Base-by-base conservation (phyloP, 2,888 invertebrate genomes). In the Amiota mariae region DNA sequence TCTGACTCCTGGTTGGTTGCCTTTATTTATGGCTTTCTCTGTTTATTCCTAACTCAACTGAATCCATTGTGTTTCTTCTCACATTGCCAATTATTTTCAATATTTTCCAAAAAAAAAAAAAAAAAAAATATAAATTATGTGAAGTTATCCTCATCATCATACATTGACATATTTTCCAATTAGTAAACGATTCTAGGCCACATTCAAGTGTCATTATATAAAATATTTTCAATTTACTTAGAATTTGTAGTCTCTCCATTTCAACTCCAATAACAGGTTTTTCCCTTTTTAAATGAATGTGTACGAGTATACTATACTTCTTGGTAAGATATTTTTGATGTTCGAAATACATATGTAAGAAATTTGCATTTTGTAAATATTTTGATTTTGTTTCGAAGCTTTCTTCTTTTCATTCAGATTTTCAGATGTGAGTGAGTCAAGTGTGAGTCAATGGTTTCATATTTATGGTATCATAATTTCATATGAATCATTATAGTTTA, bases 11-110 rank as follows among this genome's bases (percentile, higher is more conserved):
- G 54, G 13, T 3, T 6, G 12, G 8, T 36, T 20, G 11, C 24
- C 9, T 54, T 68, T 68, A 68, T 68, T 68, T 68, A 68, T 67
- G 49, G 49, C 49, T 36, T 36, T 36, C 36, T 6, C 36, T 6
- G 2, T 36, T 36, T 36, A 36, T 36, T 36, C 36, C 36, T 36
- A 36, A 36, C 8, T 36, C 36, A 36, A 36, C 36, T 36, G 18
- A 20, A 10, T 10, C 11, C 24, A 24, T 54, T 68, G 51, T 68
- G 36, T 48, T 49, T 6, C 20, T 68, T 46, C 46, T 63, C 54
- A 20, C 24, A 54, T 51, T 68, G 51, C 67, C 67, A 68, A 68
- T 68, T 68, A 68, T 68, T 67, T 49, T 51, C 67, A 48, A 36
- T 36, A 36, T 36, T 36, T 6, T 4, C 6, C 8, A 36, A 36